Evolutionary conservation across 2,797 vertebrate species (phyloP), one percentile per base, ranked within the genome.

Genomic region (Artibeus jamaicensis): DNA sequence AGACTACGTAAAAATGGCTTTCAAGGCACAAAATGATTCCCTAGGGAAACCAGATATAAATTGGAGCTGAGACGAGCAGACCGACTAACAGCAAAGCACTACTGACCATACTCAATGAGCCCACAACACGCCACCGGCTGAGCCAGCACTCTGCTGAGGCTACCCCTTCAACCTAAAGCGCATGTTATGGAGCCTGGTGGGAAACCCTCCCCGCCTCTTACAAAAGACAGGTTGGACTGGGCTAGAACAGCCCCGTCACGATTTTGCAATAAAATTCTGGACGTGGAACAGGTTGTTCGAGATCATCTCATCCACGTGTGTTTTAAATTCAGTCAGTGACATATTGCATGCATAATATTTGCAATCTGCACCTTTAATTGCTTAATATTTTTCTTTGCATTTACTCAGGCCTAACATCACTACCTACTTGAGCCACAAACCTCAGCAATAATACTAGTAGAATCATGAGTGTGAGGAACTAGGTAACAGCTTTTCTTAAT

Each of bases 381-480:
- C 94, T 97, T 94, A 95, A 94, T 96, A 88, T 92, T 87, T 96
- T 94, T 90, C 94, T 90, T 95, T 91, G 96, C 91, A 96, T 96
- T 93, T 95, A 92, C 95, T 94, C 77, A 94, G 73, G 93, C 44
- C 95, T 97, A 92, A 86, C 88, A 96, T 78, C 3, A 5, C 91
- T 96, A 67, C 86, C 55, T 77, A 59, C 78, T 89, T 86, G 78
- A 59, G 57, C 86, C 84, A 85, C 8, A 71, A 89, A 70, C 81
- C 71, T 82, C 71, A 83, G 94, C 95, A 90, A 77, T 85, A 92
- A 90, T 9, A 59, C 29, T 50, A 44, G 88, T 42, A 55, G 44
- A 73, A 94, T 81, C 42, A 32, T 22, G 46, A 90, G 44, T 79
- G 85, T 97, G 87, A 97, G 93, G 73, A 95, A 62, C 71, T 88